Conservation (phyloP, 2,113 vertebrate genomes). For the Bos indicus region DNA sequence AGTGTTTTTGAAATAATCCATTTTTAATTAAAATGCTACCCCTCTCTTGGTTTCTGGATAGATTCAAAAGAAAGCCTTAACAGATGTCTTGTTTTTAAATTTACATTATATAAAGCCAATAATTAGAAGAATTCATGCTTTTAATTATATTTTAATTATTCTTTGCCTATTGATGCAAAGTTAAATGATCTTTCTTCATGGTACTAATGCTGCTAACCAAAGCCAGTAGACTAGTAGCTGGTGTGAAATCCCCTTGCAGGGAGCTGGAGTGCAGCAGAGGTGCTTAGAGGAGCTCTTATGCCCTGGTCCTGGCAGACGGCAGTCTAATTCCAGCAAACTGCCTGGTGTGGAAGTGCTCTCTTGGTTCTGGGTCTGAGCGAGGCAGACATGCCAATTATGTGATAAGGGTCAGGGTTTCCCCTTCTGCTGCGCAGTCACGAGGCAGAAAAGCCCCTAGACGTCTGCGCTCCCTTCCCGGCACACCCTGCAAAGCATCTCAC, state of each 20-base stretch:
- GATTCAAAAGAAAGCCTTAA: slow-evolving; percentile 78
- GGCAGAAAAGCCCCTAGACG: background rate
- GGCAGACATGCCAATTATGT: rapidly evolving
- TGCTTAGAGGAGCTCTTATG: rapidly evolving
- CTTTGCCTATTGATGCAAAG: slow-evolving; percentile 77
- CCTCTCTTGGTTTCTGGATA: slow-evolving; percentile 77
- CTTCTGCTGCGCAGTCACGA: background rate
- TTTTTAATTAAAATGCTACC: slow-evolving; percentile 86
- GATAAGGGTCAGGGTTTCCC: background rate
- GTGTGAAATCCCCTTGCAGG: background rate
- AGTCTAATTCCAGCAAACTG: rapidly evolving
- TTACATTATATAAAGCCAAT: slow-evolving; percentile 81
- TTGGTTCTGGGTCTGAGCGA: rapidly evolving
- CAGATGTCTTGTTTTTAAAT: slow-evolving; percentile 81
- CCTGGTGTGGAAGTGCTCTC: rapidly evolving
- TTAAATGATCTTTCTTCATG: slow-evolving; percentile 75
- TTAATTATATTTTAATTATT: slow-evolving; percentile 85
- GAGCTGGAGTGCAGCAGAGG: rapidly evolving
- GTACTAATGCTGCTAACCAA: background rate
- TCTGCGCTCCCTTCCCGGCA: background rate
- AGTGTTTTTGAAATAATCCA: slow-evolving; percentile 82
- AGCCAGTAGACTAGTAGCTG: background rate
- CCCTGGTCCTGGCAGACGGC: background rate
- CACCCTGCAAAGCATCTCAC: background rate
- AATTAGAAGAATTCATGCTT: slow-evolving; percentile 80